phyloP scores from a whole-genome alignment of 2,888 invertebrate genomes.

The Synergus laeviventris region DNA sequence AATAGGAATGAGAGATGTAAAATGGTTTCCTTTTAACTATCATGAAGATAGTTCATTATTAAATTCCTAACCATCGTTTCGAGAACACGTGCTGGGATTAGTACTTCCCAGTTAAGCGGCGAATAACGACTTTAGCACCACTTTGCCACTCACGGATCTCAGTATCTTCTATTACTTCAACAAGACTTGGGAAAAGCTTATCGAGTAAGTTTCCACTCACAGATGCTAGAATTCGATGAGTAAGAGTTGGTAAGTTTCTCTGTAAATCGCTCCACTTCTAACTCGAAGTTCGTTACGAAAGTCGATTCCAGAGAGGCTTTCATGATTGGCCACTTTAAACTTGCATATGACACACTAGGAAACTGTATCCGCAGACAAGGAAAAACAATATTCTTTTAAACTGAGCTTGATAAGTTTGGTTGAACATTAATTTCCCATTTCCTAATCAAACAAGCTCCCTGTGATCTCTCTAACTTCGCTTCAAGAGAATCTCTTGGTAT shows the following conservation, averaged over 20 bases:
- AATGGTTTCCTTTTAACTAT: background rate
- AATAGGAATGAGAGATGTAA: background rate
- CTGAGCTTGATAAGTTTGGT: no score
- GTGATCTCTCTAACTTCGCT: background rate
- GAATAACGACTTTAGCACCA: conserved; percentile 18
- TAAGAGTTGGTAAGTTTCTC: conserved; percentile 23
- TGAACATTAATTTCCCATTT: conserved; percentile 1
- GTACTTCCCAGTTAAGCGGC: conserved; percentile 3
- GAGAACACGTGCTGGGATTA: conserved; percentile 6
- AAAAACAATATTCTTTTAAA: no score
- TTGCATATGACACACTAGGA: background rate
- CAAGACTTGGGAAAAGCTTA: conserved; percentile 35
- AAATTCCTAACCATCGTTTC: background rate
- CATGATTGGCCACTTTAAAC: conserved; percentile 13
- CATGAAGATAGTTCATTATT: background rate
- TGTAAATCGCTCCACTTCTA: conserved; percentile 38
- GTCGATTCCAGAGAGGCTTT: background rate
- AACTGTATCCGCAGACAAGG: background rate
- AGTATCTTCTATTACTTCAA: conserved; percentile 27
- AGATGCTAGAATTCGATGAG: conserved; percentile 35
- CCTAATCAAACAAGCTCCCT: conserved; percentile 32
- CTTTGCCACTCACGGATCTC: conserved; percentile 18
- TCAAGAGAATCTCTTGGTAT: conserved; percentile 24
- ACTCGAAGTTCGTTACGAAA: conserved; percentile 17
- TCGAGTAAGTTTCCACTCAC: conserved; percentile 34